phyloP scores from a whole-genome alignment of 2,888 invertebrate genomes.

The Trichacis sp. region DNA sequence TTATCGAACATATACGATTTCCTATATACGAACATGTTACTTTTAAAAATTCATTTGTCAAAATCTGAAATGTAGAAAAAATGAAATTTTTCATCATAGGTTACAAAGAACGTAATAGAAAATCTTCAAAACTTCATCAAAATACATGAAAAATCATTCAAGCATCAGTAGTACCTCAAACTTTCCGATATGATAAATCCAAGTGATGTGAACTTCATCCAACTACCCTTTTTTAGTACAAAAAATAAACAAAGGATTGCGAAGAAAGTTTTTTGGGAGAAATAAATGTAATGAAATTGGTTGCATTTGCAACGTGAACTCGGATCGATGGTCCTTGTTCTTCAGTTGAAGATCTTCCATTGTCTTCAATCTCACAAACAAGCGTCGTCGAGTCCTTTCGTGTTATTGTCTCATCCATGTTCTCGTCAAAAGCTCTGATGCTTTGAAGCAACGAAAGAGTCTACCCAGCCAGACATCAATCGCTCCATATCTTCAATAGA shows the following conservation, averaged over 20 bases:
- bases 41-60: too few species aligned
- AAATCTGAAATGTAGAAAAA: too few species aligned
- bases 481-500: constrained; percentile 42
- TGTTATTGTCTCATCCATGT: constrained; percentile 58
- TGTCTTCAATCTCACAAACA: constrained; percentile 38
- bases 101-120: too few species aligned
- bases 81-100: too few species aligned
- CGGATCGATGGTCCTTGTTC: neutral
- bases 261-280: constrained; percentile 53
- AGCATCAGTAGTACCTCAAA: too few species aligned
- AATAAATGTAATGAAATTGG: neutral
- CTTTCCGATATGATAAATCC: too few species aligned
- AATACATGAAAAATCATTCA: too few species aligned
- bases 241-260: constrained; percentile 38
- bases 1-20: too few species aligned
- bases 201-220: too few species aligned
- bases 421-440: constrained; percentile 60
- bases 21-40: too few species aligned
- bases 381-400: constrained; percentile 47
- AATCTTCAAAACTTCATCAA: too few species aligned
- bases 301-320: neutral
- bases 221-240: too few species aligned
- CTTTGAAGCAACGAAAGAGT: constrained; percentile 52
- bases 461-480: constrained; percentile 54
- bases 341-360: constrained; percentile 19